These are phyloP conservation scores for Rutpela maculata DNA, from an alignment of 2,888 invertebrate species.

Conservation along the genomic window DNA sequence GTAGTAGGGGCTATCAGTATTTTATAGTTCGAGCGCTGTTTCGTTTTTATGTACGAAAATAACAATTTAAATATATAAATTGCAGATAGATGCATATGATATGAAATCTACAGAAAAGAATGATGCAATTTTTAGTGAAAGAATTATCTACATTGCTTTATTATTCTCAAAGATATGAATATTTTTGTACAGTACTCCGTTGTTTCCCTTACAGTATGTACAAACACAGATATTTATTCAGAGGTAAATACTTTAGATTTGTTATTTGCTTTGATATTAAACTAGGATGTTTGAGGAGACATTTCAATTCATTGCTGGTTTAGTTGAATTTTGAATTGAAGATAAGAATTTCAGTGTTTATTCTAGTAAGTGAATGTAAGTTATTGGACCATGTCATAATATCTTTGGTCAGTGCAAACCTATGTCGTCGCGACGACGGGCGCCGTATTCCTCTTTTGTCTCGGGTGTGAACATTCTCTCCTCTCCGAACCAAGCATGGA, in stretches of 20 bases:
- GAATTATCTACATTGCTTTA: no score
- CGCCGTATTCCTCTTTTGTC: constrained; percentile 42
- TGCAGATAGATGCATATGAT: no score
- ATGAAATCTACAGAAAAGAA: no score
- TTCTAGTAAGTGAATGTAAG: constrained; percentile 38
- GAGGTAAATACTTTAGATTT: background rate
- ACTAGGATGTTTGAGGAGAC: background rate
- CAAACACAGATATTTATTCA: no score
- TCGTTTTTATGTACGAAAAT: no score
- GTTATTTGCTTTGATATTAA: background rate
- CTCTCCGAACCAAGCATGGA: background rate
- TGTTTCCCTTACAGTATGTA: no score
- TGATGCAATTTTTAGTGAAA: no score
- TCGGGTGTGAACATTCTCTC: constrained; percentile 32
- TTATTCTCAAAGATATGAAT: no score
- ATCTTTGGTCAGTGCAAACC: constrained; percentile 46
- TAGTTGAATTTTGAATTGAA: constrained; percentile 7
- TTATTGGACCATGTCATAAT: constrained; percentile 48
- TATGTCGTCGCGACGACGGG: constrained; percentile 44
- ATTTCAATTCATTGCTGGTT: background rate
- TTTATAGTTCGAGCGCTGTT: no score
- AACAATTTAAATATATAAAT: no score
- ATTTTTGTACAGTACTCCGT: no score
- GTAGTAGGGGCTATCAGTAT: no score
- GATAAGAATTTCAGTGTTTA: constrained; percentile 10